These are phyloP conservation scores for Andrena flavipes DNA, from an alignment of 2,888 invertebrate genomes.

Conservation along the genomic window DNA sequence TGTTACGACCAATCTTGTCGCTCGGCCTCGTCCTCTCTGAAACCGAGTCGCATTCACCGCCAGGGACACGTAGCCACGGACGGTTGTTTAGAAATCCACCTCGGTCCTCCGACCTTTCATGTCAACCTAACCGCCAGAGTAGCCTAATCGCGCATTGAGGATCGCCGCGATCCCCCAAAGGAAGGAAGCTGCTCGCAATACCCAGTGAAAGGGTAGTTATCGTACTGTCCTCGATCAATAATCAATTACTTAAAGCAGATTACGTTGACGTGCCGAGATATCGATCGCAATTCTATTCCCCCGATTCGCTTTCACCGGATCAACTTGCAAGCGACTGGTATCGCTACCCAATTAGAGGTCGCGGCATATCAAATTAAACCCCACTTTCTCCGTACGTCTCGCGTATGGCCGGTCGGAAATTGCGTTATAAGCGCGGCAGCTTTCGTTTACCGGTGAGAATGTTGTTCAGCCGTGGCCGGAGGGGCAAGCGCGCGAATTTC, in stretches of 20 bases:
- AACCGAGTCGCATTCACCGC: background rate
- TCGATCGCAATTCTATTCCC: constrained; percentile 1
- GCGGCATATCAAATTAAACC: background rate
- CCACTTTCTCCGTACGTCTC: background rate
- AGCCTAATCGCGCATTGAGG: background rate
- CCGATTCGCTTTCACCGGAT: background rate
- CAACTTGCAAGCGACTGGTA: background rate
- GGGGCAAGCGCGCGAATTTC: constrained; percentile 12
- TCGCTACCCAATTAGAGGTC: background rate
- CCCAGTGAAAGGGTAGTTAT: constrained; percentile 29
- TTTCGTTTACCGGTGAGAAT: background rate
- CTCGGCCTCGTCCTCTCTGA: background rate
- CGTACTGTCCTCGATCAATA: constrained; percentile 17
- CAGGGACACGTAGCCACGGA: background rate
- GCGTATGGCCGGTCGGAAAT: too few relatives aligned
- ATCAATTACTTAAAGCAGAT: constrained; percentile 46
- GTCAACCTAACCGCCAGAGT: background rate
- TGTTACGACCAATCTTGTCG: background rate
- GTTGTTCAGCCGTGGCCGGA: background rate
- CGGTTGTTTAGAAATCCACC: background rate
- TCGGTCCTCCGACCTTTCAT: background rate
- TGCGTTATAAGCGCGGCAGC: too few relatives aligned
- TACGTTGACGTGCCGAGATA: constrained; percentile 20
- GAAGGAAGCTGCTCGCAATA: constrained; percentile 17
- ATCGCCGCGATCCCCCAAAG: background rate